Evolutionary conservation across 2,797 vertebrate genomes (phyloP), one percentile per base, ranked within the genome.

Genomic region (Austrolebias charrua): DNA sequence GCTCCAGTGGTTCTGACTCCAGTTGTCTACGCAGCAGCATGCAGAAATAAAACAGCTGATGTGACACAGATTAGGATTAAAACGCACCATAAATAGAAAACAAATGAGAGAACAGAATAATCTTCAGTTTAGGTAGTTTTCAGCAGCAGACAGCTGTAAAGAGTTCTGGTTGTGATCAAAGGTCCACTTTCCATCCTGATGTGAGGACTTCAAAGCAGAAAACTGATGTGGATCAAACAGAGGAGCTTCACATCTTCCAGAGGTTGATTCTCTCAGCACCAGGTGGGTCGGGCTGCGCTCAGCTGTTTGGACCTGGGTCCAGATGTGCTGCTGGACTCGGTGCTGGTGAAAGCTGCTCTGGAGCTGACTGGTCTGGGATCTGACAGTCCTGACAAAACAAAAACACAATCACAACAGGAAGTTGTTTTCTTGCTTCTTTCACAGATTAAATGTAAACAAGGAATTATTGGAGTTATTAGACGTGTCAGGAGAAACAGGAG

Each of bases 221-320:
- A 24, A 40, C 12, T 40, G 3, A 40, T 40, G 1, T 40, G 38
- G 12, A 40, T 12, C 31, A 45, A 33, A 52, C 48, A n/a, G 9
- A 54, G 15, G 11, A 46, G 15, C 55, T 40, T 24, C 18, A 55
- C 4, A 60, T 59, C 24, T n/a, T 54, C 18, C 35, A 1, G 44
- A 1, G 19, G 29, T 16, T 5, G 15, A 24, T 24, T 24, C 24
- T 24, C 24, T 24, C 24, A 24, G 92, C 88, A 86, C 94, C 94
- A 95, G 54, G 92, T 91, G 43, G 93, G 86, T 68, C 78, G 90
- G 29, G 92, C 87, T 24, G 84, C 83, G 38, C 73, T 68, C 31
- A 75, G 62, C 60, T 84, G 85, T 43, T 90, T 93, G 40, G 91
- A 73, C 82, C 88, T 92, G 63, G 88, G 81, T 15, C 72, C 53